Evolutionary conservation across 2,797 vertebrate genomes (phyloP).

Genomic region (Avahi laniger): DNA sequence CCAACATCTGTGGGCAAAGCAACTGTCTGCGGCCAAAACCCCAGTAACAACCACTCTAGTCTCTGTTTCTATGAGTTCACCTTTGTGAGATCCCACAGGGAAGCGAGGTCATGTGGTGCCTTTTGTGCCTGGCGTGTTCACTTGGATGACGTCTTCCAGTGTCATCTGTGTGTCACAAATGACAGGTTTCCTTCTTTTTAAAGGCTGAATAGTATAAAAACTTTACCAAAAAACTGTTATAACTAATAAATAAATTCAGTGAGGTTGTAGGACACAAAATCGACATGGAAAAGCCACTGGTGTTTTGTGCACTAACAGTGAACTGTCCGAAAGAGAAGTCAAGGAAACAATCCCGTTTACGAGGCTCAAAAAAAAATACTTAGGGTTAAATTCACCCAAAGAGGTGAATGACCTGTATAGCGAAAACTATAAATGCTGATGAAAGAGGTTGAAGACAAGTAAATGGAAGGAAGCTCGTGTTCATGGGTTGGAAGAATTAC

Average conservation of each 20-base stretch:
- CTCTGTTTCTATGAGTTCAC: background rate
- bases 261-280: background rate
- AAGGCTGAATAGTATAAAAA: background rate
- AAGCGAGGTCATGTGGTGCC: background rate
- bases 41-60: background rate
- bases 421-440: background rate
- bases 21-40: background rate
- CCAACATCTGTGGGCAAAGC: background rate
- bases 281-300: background rate
- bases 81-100: background rate
- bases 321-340: background rate
- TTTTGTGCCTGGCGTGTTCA: background rate
- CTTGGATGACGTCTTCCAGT: background rate
- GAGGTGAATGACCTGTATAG: background rate
- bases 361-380: background rate
- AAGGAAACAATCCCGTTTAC: background rate
- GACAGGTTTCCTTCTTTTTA: background rate
- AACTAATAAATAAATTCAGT: background rate
- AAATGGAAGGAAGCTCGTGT: background rate
- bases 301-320: background rate
- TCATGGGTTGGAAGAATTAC: background rate
- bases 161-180: background rate
- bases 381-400: background rate
- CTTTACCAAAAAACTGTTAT: background rate
- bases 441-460: background rate